Percentiles rank a stretch among this genome's conserved stretches.
phyloP scores from a whole-genome alignment of 2,888 invertebrate species.

The Sarcophaga rosellei region DNA sequence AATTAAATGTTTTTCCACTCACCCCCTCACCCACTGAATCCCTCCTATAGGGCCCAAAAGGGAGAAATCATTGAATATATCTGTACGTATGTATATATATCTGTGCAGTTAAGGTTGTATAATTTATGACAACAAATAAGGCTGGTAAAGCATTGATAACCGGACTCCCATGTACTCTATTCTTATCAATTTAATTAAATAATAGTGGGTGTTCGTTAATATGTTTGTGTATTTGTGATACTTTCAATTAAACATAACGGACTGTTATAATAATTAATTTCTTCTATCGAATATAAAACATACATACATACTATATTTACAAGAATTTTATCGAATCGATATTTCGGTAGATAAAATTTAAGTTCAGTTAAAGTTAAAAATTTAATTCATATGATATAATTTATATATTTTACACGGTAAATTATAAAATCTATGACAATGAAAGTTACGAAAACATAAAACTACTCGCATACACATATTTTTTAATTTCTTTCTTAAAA shows the following conservation, averaged over 20 bases:
- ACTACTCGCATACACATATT: too few relatives aligned
- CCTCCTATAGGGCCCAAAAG: not conserved
- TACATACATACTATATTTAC: too few relatives aligned
- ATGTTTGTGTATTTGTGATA: not conserved
- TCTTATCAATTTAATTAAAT: conserved; percentile 36
- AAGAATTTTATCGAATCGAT: too few relatives aligned
- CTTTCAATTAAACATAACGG: not conserved
- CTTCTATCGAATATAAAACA: too few relatives aligned
- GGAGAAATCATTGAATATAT: not conserved
- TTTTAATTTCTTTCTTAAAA: too few relatives aligned
- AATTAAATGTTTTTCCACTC: conserved; percentile 47
- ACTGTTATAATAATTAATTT: conserved; percentile 1
- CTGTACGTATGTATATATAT: not conserved
- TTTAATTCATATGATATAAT: too few relatives aligned
- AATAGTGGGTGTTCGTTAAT: not conserved
- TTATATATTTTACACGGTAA: too few relatives aligned
- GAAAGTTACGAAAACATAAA: too few relatives aligned
- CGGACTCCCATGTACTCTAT: not conserved
- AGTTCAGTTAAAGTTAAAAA: too few relatives aligned
- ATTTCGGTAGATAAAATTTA: too few relatives aligned
- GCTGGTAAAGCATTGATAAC: conserved; percentile 24
- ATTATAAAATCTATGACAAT: too few relatives aligned
- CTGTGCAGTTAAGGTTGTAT: conserved; percentile 6
- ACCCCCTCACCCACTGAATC: too few relatives aligned
- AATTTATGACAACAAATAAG: conserved; percentile 46